These are phyloP conservation scores for Lasioglossum lativentre DNA, from an alignment of 2,888 invertebrate genomes.

Conservation along the genomic window DNA sequence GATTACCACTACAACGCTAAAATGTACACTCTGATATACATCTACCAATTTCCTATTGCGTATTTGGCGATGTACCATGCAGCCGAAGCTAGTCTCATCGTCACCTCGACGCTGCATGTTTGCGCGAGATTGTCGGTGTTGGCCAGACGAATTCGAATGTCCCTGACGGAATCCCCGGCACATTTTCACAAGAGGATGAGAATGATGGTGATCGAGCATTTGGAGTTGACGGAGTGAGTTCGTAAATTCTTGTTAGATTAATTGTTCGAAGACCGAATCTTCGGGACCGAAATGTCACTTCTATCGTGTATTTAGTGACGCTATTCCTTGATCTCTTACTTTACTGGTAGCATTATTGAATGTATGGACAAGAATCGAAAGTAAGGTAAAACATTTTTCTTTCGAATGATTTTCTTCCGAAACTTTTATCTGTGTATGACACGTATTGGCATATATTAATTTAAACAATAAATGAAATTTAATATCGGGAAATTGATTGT, in stretches of 20 bases:
- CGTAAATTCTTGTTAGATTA: constrained; percentile 22
- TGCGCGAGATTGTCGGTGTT: constrained; percentile 64
- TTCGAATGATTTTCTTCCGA: too few species aligned
- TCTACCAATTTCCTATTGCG: background rate
- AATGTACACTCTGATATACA: background rate
- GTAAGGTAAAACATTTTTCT: too few species aligned
- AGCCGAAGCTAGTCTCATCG: constrained; percentile 28
- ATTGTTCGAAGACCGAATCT: background rate
- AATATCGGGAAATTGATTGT: too few species aligned
- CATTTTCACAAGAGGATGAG: background rate
- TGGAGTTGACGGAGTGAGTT: constrained; percentile 30
- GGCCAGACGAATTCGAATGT: constrained; percentile 58
- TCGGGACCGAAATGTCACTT: background rate
- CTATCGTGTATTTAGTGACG: background rate
- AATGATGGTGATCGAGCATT: background rate
- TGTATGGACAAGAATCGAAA: too few species aligned
- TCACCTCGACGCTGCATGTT: constrained; percentile 62
- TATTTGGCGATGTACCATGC: background rate
- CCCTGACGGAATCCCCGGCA: background rate
- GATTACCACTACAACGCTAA: background rate
- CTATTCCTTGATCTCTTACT: too few species aligned
- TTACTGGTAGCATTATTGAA: too few species aligned
- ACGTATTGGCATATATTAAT: too few species aligned
- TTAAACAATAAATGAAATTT: too few species aligned
- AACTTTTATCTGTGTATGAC: too few species aligned